Percentiles rank a stretch among this genome's conserved stretches.
Evolutionary conservation across 2,797 vertebrate genomes (phyloP).

Genomic region (Pelodytes ibericus): DNA sequence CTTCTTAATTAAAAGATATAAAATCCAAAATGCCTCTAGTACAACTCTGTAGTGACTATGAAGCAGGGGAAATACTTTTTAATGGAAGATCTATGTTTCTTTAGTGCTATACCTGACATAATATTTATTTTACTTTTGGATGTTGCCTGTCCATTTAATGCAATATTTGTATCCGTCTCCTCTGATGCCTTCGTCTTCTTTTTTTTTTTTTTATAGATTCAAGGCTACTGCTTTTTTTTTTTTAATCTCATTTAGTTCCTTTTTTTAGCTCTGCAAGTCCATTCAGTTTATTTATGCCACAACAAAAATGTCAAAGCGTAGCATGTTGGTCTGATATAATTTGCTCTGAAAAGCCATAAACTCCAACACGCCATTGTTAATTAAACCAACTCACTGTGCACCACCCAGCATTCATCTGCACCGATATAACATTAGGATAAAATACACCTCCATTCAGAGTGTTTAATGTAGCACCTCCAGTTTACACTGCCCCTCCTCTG

Average conservation of each 20-base stretch:
- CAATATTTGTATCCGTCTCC: neutral
- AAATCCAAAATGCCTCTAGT: too few relatives aligned
- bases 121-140: too few relatives aligned
- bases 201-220: slow-evolving; percentile 29
- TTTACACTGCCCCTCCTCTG: slow-evolving; percentile 59
- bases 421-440: slow-evolving; percentile 57
- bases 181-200: neutral
- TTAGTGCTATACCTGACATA: too few relatives aligned
- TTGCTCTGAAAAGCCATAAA: slow-evolving; percentile 46
- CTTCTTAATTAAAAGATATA: too few relatives aligned
- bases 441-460: slow-evolving; percentile 52
- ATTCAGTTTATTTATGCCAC: slow-evolving; percentile 49
- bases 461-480: slow-evolving; percentile 57
- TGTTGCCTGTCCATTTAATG: neutral
- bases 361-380: slow-evolving; percentile 51
- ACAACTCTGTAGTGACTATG: too few relatives aligned
- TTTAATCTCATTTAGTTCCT: slow-evolving; percentile 33
- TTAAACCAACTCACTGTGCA: slow-evolving; percentile 47
- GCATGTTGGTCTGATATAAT: slow-evolving; percentile 52
- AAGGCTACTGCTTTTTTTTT: neutral
- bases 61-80: too few relatives aligned
- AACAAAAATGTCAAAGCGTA: slow-evolving; percentile 49
- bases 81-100: too few relatives aligned
- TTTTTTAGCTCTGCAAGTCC: slow-evolving; percentile 44
- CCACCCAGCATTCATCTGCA: slow-evolving; percentile 36